Conservation (phyloP, 2,113 vertebrate genomes). For the Tenebrosternarchus preto region DNA sequence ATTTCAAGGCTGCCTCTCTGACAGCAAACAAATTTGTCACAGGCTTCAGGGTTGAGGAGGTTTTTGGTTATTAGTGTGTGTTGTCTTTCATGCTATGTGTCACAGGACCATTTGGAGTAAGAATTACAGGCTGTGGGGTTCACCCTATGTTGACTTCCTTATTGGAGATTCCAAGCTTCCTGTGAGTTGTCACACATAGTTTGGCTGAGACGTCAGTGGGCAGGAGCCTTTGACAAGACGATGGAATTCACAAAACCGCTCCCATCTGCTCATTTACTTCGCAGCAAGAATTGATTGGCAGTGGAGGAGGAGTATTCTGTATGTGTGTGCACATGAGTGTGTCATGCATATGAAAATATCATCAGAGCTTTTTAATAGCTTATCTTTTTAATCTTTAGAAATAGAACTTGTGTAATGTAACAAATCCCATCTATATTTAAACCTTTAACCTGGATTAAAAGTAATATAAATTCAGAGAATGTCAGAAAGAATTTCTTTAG, state of each 20-base stretch:
- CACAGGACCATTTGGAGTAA: background rate
- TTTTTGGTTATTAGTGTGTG: constrained; percentile 32
- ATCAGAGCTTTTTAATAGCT: no score
- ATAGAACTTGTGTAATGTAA: no score
- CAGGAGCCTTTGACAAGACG: background rate
- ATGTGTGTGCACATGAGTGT: background rate
- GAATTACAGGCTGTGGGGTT: constrained; percentile 7
- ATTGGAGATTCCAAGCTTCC: constrained; percentile 22
- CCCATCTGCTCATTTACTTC: constrained; percentile 11
- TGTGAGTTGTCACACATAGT: background rate
- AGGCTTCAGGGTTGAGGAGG: background rate
- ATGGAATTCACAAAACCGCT: background rate
- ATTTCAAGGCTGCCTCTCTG: constrained; percentile 20
- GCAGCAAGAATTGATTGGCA: background rate
- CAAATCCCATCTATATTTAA: no score
- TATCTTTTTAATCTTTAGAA: no score
- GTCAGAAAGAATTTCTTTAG: no score
- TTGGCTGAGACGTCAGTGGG: constrained; percentile 27
- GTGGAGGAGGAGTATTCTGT: background rate
- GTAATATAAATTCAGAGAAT: no score
- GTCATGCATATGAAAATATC: constrained; percentile 5
- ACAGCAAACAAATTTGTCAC: constrained; percentile 22
- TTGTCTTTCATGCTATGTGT: constrained; percentile 2
- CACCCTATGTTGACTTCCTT: constrained; percentile 3
- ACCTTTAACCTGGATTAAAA: no score